Evolutionary conservation across 2,797 vertebrate species (phyloP).

Genomic region (Dicrostonyx torquatus): DNA sequence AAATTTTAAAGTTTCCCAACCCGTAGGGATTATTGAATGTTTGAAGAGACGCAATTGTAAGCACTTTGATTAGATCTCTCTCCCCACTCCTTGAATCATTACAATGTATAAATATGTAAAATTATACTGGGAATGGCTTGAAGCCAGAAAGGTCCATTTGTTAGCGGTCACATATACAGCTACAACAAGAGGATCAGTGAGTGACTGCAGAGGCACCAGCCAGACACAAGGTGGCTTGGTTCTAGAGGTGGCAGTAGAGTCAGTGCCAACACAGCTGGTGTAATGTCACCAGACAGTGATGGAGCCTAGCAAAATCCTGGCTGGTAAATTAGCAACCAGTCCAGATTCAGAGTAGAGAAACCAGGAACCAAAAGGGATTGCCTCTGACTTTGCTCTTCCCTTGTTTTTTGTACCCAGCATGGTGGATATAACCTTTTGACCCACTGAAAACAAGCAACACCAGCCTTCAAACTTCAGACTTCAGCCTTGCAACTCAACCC

Average conservation of each 20-base stretch:
- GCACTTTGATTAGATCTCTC: background rate
- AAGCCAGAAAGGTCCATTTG: background rate
- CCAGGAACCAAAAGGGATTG: constrained; percentile 16
- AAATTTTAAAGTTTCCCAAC: background rate
- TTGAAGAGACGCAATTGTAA: background rate
- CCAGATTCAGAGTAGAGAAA: constrained; percentile 42
- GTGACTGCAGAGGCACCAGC: fast-evolving
- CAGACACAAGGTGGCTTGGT: background rate
- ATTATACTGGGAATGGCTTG: background rate
- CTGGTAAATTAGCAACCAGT: constrained; percentile 20
- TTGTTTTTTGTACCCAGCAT: constrained; percentile 78
- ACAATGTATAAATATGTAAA: background rate
- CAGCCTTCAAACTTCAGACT: constrained; percentile 65
- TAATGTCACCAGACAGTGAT: background rate
- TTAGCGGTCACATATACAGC: background rate
- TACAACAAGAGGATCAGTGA: background rate
- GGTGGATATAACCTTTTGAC: constrained; percentile 83
- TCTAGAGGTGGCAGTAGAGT: fast-evolving
- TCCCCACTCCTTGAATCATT: background rate
- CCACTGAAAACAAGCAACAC: constrained; percentile 71
- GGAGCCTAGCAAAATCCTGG: background rate
- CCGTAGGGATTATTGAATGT: background rate
- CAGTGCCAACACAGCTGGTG: fast-evolving
- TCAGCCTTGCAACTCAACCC: constrained; percentile 31
- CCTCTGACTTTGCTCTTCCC: constrained; percentile 63